Conservation (phyloP, 30 jellyfish, hydroid and myxozoan genomes). For the Pelagia noctiluca region DNA sequence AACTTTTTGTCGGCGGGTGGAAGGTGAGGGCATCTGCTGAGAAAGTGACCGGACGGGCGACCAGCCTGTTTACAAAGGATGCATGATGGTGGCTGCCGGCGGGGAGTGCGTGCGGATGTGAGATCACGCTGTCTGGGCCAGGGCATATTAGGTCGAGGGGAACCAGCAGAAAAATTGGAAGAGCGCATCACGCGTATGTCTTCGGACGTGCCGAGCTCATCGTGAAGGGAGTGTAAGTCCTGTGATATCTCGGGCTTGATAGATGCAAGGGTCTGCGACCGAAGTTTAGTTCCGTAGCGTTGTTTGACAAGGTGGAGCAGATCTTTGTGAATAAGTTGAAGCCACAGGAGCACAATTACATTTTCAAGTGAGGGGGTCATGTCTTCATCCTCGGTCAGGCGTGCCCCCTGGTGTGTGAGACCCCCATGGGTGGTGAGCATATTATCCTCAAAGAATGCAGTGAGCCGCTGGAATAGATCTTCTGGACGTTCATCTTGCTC, state of each 20-base stretch:
- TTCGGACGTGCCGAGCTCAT: conserved; percentile 24
- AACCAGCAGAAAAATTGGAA: background rate
- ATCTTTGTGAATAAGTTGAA: conserved; percentile 35
- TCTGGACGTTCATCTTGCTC: conserved; percentile 63
- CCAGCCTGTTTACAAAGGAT: background rate
- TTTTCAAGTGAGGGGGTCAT: conserved; percentile 52
- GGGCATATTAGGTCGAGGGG: no score
- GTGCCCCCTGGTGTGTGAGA: conserved; percentile 43
- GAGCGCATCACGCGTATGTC: conserved; percentile 45
- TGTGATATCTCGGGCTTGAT: conserved; percentile 71
- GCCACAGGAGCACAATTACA: conserved; percentile 48
- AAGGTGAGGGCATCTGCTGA: conserved; percentile 21
- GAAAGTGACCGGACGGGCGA: conserved; percentile 38
- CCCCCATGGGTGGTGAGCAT: conserved; percentile 29
- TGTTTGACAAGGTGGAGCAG: conserved; percentile 42
- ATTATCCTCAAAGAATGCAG: conserved; percentile 50
- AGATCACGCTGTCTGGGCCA: conserved; percentile 1
- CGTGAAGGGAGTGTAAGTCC: conserved; percentile 47
- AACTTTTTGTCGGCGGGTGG: conserved; percentile 30
- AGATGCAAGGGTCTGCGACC: conserved; percentile 45
- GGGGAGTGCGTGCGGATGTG: background rate
- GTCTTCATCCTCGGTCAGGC: conserved; percentile 46
- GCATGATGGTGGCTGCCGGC: conserved; percentile 8
- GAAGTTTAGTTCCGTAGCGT: conserved; percentile 53
- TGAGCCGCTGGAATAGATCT: conserved; percentile 59